Base-by-base conservation (phyloP, 1,140 invertebrate species). In the Holcopasites calliopsidis region DNA sequence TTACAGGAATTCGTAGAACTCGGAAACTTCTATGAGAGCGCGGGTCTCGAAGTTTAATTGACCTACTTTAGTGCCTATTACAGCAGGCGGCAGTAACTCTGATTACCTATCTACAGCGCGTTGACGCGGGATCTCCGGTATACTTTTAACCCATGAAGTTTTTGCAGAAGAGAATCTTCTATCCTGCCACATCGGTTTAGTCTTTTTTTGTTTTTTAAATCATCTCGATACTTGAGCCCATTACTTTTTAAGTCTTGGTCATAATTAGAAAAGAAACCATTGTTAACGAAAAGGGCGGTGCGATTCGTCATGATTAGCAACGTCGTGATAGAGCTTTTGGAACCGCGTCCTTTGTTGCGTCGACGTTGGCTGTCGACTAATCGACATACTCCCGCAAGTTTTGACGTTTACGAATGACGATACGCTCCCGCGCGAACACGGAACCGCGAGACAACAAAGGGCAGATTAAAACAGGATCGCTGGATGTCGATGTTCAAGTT, bases 31-130 rank as follows among this genome's bases (percentile, higher is more conserved):
- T 52, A n/a, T n/a, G n/a, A 44, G n/a, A 28, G 35, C n/a, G 28
- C 35, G 35, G 18, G 38, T 69, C 52, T 69, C 57, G 40, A 69
- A 42, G 50, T 69, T 69, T 69, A 40, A 57, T 69, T 69, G 66
- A 69, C 66, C 66, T 31, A 57, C 26, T 69, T 69, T 23, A 2
- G 44, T 5, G 13, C 16, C 3, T 65, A 21, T 47, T 16, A n/a
- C 13, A 35, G 3, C 44, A 13, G 23, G 44, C 7, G n/a, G 28
- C 3, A 50, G 44, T 49, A 49, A 65, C 18, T 10, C 21, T 35
- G 62, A 49, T 50, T 50, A 35, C 21, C 31, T 35, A 28, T 64
- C 61, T 23, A 28, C 28, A 7, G 31, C 44, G 11, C 23, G 62
- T 35, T 44, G 44, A 23, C 31, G 31, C 28, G 31, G 49, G 31